Percentiles rank a stretch among this genome's conserved stretches.
Evolutionary conservation across 2,888 invertebrate genomes (phyloP).

Genomic region (Philereme transversata): DNA sequence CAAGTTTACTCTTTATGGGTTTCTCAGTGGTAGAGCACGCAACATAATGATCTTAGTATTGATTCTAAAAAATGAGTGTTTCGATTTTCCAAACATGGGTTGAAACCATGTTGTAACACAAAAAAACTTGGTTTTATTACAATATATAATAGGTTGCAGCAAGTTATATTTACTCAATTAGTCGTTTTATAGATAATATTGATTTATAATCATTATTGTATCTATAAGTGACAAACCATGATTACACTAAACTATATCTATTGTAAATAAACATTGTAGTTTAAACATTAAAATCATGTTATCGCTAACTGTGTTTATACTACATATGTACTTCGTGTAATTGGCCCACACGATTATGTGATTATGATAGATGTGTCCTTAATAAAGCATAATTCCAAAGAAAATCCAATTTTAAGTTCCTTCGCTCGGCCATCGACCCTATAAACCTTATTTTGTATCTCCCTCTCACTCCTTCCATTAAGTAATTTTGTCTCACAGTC

Average conservation of each 20-base stretch:
- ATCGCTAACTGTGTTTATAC: too few relatives aligned
- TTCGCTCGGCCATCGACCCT: conserved; percentile 81
- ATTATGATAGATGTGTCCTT: conserved; percentile 64
- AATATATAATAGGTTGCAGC: background rate
- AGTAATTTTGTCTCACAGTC: conserved; percentile 74
- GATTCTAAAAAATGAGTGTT: too few relatives aligned
- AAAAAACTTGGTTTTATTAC: too few relatives aligned
- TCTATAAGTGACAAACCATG: background rate
- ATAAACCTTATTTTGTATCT: conserved; percentile 71
- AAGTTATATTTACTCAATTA: background rate
- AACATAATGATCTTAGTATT: too few relatives aligned
- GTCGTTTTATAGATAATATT: background rate
- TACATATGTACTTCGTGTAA: too few relatives aligned
- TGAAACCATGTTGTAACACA: too few relatives aligned
- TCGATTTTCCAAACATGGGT: too few relatives aligned
- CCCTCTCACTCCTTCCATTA: conserved; percentile 54
- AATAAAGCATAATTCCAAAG: conserved; percentile 71
- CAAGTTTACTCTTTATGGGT: background rate
- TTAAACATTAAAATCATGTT: background rate
- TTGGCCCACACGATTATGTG: conserved; percentile 43
- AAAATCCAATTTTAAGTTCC: conserved; percentile 79
- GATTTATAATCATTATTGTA: too few relatives aligned
- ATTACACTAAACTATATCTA: background rate
- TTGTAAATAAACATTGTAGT: background rate
- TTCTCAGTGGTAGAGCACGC: background rate